A percentile compares a stretch with the other conserved stretches of the same genome.
phyloP scores from a whole-genome alignment of 2,888 invertebrate genomes.

The Xestoiulus laeticollis region DNA sequence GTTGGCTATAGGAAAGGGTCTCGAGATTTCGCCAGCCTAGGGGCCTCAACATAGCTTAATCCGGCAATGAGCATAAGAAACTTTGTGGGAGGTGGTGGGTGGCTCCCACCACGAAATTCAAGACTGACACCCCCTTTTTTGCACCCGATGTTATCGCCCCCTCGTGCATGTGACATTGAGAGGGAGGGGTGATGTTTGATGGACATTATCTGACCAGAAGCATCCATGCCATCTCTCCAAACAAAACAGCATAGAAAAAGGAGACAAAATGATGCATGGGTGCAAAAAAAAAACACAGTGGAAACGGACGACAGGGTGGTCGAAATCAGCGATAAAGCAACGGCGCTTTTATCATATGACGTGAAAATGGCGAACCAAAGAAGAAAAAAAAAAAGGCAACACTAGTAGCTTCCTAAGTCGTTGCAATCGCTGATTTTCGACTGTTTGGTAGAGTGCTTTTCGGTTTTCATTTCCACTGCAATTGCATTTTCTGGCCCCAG shows the following conservation, averaged over 20 bases:
- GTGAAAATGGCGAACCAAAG: background rate
- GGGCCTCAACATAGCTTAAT: too few relatives aligned
- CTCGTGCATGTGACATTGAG: background rate
- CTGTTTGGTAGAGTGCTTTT: constrained; percentile 25
- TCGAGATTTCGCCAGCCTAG: too few relatives aligned
- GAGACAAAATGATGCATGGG: constrained; percentile 38
- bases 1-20: too few relatives aligned
- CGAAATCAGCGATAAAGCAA: constrained; percentile 5
- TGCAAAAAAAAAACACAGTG: background rate
- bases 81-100: too few relatives aligned
- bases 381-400: background rate
- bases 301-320: background rate
- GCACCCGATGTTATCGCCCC: constrained; percentile 12
- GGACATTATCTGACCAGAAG: background rate
- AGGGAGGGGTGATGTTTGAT: background rate
- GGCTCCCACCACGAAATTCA: too few relatives aligned
- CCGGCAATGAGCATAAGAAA: too few relatives aligned
- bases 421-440: background rate
- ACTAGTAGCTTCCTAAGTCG: background rate
- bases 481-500: constrained; percentile 17
- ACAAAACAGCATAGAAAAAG: background rate
- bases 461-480: constrained; percentile 38
- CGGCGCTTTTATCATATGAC: constrained; percentile 2
- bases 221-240: background rate
- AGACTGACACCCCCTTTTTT: too few relatives aligned